A percentile compares a stretch with the other conserved stretches of the same genome.
Conservation (phyloP, 2,113 vertebrate genomes). For the Gracilinanus agilis region DNA sequence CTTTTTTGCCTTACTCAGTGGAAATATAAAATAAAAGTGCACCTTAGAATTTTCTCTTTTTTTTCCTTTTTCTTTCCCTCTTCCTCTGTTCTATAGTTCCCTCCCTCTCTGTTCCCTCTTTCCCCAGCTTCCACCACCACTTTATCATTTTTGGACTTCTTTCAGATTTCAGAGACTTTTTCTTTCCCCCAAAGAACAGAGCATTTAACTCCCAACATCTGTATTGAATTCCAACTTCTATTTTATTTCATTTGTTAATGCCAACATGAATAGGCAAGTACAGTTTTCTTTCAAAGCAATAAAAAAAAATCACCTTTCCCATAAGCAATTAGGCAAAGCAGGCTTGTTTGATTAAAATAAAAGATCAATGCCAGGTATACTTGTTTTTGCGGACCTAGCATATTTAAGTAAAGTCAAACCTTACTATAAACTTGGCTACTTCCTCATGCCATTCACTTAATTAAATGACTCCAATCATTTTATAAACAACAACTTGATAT, state of each 20-base stretch:
- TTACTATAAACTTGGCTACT: neutral
- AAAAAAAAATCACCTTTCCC: neutral
- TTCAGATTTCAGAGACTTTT: neutral
- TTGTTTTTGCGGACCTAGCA: neutral
- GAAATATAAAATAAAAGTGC: neutral
- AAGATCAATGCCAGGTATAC: neutral
- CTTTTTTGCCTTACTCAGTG: neutral
- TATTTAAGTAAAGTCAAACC: neutral
- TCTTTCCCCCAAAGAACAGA: neutral
- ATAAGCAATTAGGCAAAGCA: neutral
- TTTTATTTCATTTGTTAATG: too few relatives aligned
- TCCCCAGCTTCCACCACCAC: neutral
- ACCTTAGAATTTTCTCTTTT: neutral
- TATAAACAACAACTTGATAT: neutral
- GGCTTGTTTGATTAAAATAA: neutral
- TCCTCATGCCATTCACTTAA: neutral
- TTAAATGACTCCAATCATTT: neutral
- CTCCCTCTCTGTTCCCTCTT: neutral
- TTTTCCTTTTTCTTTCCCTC: neutral
- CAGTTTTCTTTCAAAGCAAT: neutral
- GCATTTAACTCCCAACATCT: neutral
- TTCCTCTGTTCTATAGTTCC: neutral
- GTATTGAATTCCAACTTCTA: neutral
- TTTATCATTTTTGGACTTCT: neutral
- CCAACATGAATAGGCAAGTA: neutral